These are phyloP conservation scores for Toxotes chatareus DNA, from an alignment of 2,113 vertebrate genomes.

Conservation along the genomic window DNA sequence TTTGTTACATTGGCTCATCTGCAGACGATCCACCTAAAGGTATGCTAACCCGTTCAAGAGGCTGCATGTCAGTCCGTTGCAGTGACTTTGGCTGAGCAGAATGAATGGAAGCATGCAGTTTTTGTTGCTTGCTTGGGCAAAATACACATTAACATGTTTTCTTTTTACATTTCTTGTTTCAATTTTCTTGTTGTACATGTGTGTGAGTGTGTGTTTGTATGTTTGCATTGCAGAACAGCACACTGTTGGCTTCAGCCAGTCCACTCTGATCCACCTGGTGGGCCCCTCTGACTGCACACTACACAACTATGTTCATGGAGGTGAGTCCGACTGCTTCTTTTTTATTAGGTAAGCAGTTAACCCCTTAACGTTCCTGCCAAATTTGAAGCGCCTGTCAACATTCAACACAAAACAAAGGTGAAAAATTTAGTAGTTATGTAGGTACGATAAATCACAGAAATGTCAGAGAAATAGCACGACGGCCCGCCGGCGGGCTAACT, in stretches of 20 bases:
- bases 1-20: slow-evolving; percentile 44
- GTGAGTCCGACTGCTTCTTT: slow-evolving; percentile 78
- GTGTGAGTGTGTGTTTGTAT: slow-evolving; percentile 3
- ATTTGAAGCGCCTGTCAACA: too few relatives aligned
- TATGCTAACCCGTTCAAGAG: slow-evolving; percentile 65
- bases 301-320: slow-evolving; percentile 92
- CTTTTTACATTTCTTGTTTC: not conserved
- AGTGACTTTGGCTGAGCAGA: not conserved
- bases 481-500: too few relatives aligned
- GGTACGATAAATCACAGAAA: too few relatives aligned
- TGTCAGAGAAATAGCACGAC: too few relatives aligned
- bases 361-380: too few relatives aligned
- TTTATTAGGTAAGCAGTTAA: too few relatives aligned
- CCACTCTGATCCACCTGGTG: slow-evolving; percentile 95
- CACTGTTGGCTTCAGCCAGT: slow-evolving; percentile 95
- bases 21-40: slow-evolving; percentile 86
- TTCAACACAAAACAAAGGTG: too few relatives aligned
- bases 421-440: too few relatives aligned
- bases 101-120: not conserved
- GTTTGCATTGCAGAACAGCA: slow-evolving; percentile 84
- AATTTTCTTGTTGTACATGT: not conserved
- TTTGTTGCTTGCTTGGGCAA: not conserved
- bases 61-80: slow-evolving; percentile 1
- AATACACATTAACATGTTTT: not conserved
- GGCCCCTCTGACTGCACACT: slow-evolving; percentile 94